Conservation (phyloP, 2,113 vertebrate species). For the Chlorodrepanis virens region DNA sequence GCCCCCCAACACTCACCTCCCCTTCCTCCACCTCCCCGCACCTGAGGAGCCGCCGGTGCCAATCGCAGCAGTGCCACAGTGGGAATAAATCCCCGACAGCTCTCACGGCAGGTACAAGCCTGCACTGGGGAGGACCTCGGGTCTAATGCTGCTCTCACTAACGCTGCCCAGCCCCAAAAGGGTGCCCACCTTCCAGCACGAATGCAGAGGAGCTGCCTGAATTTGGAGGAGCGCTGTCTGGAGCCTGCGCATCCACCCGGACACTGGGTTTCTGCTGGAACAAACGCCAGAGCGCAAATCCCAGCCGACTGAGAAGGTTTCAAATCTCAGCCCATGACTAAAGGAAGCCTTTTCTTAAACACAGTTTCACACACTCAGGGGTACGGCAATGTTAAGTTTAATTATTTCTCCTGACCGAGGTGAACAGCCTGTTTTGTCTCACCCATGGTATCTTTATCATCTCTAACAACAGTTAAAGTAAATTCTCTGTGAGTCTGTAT, state of each 20-base stretch:
- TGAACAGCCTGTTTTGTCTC: not conserved
- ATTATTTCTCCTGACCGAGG: slow-evolving; percentile 36
- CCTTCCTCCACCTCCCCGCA: not conserved
- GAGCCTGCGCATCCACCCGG: not conserved
- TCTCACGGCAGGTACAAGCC: not conserved
- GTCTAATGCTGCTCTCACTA: not conserved
- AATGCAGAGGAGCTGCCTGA: not conserved
- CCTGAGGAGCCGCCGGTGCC: not conserved
- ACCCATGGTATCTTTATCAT: slow-evolving; percentile 12
- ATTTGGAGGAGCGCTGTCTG: rapidly evolving
- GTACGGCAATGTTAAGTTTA: slow-evolving; percentile 24
- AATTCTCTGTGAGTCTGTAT: not conserved
- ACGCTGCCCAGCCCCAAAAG: not conserved
- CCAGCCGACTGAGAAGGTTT: not conserved
- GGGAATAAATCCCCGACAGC: not conserved
- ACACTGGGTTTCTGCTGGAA: not conserved
- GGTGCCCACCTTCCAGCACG: not conserved
- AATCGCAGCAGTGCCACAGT: not conserved
- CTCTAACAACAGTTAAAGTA: not conserved
- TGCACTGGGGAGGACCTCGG: no score
- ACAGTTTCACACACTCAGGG: not conserved
- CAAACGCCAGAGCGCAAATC: not conserved
- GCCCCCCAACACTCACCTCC: rapidly evolving
- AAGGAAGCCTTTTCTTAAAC: not conserved
- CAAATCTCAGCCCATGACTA: not conserved